Conservation (phyloP, 92 coral and sea anemone species). For the Pocillopora meandrina region DNA sequence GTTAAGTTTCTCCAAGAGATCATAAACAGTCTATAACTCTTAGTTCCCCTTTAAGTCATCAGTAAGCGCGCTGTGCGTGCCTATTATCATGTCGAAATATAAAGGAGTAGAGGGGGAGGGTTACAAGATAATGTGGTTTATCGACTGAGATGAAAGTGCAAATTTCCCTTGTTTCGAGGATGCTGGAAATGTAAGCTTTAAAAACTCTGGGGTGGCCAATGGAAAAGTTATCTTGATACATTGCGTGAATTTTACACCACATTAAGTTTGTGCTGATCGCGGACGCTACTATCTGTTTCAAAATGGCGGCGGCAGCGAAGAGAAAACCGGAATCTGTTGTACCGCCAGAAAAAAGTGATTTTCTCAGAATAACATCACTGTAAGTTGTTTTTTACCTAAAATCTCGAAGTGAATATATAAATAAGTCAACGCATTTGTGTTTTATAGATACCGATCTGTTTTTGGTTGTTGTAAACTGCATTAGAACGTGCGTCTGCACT, state of each 20-base stretch:
- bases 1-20: no score
- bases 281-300: slow-evolving; percentile 23
- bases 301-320: slow-evolving; percentile 89
- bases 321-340: slow-evolving; percentile 85
- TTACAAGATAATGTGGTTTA: no score
- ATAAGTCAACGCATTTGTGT: no score
- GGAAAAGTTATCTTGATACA: not conserved
- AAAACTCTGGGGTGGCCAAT: no score
- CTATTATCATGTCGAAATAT: no score
- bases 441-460: not conserved
- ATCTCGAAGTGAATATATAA: not conserved
- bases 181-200: no score
- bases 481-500: not conserved
- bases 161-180: no score
- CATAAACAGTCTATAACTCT: no score
- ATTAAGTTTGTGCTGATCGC: not conserved
- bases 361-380: slow-evolving; percentile 92
- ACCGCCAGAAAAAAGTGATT: slow-evolving; percentile 97
- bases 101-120: no score
- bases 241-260: not conserved
- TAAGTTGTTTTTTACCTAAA: slow-evolving; percentile 45
- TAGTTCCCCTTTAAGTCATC: no score
- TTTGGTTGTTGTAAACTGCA: not conserved
- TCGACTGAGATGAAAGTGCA: no score
- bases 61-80: no score